phyloP scores from a whole-genome alignment of 2,113 vertebrate species.

The Petromus typicus region DNA sequence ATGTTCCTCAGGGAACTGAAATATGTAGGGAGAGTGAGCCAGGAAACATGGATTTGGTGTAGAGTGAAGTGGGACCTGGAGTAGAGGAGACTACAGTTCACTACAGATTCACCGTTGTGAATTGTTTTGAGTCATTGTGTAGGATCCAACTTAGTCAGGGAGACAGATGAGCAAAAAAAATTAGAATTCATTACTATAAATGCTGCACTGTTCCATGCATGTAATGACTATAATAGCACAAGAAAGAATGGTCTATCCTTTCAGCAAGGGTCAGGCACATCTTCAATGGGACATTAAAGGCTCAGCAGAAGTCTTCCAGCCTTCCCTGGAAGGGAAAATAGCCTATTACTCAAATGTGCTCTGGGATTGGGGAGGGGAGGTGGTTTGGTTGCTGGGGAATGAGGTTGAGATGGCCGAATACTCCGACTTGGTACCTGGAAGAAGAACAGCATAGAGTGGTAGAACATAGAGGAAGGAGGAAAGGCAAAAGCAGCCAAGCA shows the following conservation, averaged over 20 bases:
- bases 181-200: neutral
- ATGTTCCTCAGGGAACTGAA: neutral
- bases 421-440: neutral
- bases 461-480: neutral
- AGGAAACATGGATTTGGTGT: neutral
- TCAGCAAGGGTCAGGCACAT: neutral
- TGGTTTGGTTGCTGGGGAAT: neutral
- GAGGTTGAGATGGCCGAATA: too few relatives aligned
- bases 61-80: neutral
- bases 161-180: neutral
- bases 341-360: neutral
- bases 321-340: neutral
- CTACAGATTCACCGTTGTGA: rapidly evolving
- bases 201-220: rapidly evolving
- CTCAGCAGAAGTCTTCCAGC: neutral
- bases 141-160: neutral
- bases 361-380: neutral
- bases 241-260: neutral
- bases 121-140: too few relatives aligned
- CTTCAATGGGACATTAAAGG: neutral
- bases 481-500: neutral
- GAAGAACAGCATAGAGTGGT: neutral
- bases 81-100: neutral
- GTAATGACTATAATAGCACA: neutral
- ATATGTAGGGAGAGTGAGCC: neutral